Evolutionary conservation across 2,797 vertebrate species (phyloP), one percentile per base, ranked within the genome.

Genomic region (Odontamblyopus rebecca): DNA sequence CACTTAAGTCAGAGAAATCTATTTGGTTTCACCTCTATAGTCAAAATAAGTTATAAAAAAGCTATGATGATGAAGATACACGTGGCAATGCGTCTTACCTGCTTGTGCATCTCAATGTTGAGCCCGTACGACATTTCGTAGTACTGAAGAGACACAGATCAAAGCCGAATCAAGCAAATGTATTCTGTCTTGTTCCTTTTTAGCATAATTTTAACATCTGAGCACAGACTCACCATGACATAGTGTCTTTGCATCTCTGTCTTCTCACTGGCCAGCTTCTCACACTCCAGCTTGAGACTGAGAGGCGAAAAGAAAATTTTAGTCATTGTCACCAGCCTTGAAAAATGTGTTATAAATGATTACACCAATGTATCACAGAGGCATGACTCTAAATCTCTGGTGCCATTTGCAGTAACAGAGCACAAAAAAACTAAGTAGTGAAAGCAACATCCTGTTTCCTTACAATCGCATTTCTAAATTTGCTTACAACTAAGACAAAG

Each of bases 41-140:
- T 19, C 19, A 51, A 19, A 27, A 57, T 57, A 57, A 13, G 26
- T 59, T 11, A 38, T 59, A 54, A 7, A 54, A 54, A 7, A 54
- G n/a, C 53, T 54, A 54, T 23, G 53, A 23, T 54, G 53, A 57
- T 26, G 54, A 56, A 56, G n/a, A 23, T 56, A 56, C 23, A 56
- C 2, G 32, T 63, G 19, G 62, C 4, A 73, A 56, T 0, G 6
- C 51, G 69, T 82, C 88, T 87, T 95, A 98, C 96, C 96, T 98
- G 97, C 82, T 98, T 98, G 90, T 98, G 96, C 96, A 98, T 98
- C 92, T 98, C 96, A 87, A 98, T 98, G 94, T 98, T 98, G 93
- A 98, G 94, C 67, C 97, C 97, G 75, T 97, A 98, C 56, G 97
- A 98, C 97, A 98, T 97, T 88, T 98, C 97, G 0, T 98, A 98